Evolutionary conservation across 2,888 invertebrate species (phyloP).

Genomic region (Mesorhabditis sp.): DNA sequence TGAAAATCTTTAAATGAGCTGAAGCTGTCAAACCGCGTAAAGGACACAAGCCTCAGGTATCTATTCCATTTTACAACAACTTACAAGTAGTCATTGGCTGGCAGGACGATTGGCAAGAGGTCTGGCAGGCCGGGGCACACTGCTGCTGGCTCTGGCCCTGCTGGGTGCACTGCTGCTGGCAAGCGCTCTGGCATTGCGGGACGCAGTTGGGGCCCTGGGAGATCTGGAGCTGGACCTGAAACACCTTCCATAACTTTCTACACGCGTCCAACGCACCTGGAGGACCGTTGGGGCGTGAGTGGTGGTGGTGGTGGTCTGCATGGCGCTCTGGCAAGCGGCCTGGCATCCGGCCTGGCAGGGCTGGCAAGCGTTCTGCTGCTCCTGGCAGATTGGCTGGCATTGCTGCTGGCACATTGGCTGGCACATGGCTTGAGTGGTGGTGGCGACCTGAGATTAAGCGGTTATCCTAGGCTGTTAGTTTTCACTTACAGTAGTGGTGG

Average conservation of each 20-base stretch:
- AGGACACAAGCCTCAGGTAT: too few species aligned
- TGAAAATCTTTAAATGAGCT: not conserved
- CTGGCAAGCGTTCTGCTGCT: slow-evolving; percentile 2
- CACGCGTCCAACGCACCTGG: not conserved
- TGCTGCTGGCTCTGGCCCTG: slow-evolving; percentile 1
- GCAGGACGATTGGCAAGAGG: not conserved
- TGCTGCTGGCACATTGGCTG: slow-evolving; percentile 5
- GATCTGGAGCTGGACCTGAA: not conserved
- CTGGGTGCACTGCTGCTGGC: slow-evolving; percentile 5
- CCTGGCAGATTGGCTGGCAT: slow-evolving; percentile 5
- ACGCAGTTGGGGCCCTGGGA: not conserved
- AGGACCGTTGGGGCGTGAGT: not conserved
- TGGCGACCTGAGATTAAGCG: not conserved
- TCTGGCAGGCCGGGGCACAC: not conserved
- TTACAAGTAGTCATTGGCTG: slow-evolving; percentile 5
- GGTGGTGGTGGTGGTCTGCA: slow-evolving; percentile 2
- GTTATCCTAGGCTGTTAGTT: not conserved
- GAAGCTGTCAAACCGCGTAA: not conserved
- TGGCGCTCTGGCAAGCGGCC: slow-evolving; percentile 2
- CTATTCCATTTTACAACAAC: not conserved
- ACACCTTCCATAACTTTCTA: not conserved
- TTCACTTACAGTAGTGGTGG: not conserved
- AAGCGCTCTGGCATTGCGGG: not conserved
- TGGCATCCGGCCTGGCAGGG: slow-evolving; percentile 5
- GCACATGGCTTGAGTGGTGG: not conserved